Conservation (phyloP, 2,888 invertebrate genomes). For the Diadromus collaris region DNA sequence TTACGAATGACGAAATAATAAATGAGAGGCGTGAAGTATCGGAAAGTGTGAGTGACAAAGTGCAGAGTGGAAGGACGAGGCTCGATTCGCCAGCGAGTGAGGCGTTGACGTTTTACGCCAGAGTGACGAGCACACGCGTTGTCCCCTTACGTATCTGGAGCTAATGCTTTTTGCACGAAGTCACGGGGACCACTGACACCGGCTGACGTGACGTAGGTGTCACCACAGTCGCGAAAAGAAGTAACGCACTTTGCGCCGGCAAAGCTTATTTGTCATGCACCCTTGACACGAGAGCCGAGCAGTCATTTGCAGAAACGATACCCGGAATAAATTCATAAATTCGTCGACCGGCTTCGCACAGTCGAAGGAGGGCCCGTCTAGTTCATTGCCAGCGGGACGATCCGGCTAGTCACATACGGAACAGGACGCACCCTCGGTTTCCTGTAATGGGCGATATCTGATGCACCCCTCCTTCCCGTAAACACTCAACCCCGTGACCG, state of each 20-base stretch:
- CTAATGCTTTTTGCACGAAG: conserved; percentile 38
- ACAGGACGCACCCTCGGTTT: conserved; percentile 47
- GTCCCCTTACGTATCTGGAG: background rate
- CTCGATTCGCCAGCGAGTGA: background rate
- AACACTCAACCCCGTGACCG: conserved; percentile 22
- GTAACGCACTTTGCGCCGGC: conserved; percentile 5
- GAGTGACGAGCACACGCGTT: conserved; percentile 17
- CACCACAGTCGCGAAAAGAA: background rate
- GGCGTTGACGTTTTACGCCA: conserved; percentile 37
- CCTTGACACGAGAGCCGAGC: conserved; percentile 61
- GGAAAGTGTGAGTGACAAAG: conserved; percentile 41
- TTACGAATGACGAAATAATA: conserved; percentile 19
- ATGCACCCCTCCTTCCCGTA: conserved; percentile 50
- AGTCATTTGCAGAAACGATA: conserved; percentile 67
- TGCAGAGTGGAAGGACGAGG: background rate
- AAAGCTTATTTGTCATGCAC: conserved; percentile 64
- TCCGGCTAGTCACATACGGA: conserved; percentile 24
- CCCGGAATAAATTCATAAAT: conserved; percentile 70
- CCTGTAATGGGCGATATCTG: conserved; percentile 56
- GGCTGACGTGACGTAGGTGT: conserved; percentile 17
- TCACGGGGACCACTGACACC: conserved; percentile 35
- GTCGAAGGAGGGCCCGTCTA: conserved; percentile 18
- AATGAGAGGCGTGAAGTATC: conserved; percentile 9
- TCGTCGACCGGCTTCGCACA: conserved; percentile 52
- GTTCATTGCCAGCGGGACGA: conserved; percentile 32